Percentiles rank a stretch among this genome's conserved stretches.
phyloP scores from a whole-genome alignment of 2,888 invertebrate species.

The Chaitophorus viminalis region DNA sequence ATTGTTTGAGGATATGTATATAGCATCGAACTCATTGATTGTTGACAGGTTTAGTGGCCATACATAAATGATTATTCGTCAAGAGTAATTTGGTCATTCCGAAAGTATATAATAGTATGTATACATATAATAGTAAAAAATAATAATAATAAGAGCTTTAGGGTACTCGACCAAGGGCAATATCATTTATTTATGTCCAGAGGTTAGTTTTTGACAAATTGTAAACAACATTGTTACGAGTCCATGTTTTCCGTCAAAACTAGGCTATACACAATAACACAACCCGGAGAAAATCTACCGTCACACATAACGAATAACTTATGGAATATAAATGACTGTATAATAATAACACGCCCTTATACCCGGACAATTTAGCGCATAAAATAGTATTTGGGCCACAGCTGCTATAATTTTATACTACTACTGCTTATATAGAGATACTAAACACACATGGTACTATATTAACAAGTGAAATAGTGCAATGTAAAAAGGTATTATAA shows the following conservation, averaged over 20 bases:
- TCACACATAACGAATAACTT: not conserved
- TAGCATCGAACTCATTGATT: not conserved
- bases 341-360: not conserved
- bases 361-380: not conserved
- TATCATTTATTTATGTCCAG: conserved; percentile 17
- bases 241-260: not conserved
- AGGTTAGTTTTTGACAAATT: conserved; percentile 31
- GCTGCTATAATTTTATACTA: not conserved
- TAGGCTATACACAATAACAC: conserved; percentile 10
- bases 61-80: not conserved
- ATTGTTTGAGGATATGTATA: not conserved
- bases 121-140: not conserved
- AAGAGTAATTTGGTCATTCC: not conserved
- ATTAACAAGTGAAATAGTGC: not conserved
- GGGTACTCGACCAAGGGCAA: not conserved
- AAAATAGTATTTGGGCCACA: not conserved
- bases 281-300: not conserved
- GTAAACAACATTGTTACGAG: conserved; percentile 1
- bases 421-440: not conserved
- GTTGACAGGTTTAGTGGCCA: not conserved
- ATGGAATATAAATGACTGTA: not conserved
- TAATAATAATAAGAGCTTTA: not conserved
- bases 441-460: not conserved
- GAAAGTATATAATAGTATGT: not conserved
- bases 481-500: too few relatives aligned